Evolutionary conservation across 2,113 vertebrate genomes (phyloP), one percentile per base, ranked within the genome.

Genomic region (Talpa occidentalis): DNA sequence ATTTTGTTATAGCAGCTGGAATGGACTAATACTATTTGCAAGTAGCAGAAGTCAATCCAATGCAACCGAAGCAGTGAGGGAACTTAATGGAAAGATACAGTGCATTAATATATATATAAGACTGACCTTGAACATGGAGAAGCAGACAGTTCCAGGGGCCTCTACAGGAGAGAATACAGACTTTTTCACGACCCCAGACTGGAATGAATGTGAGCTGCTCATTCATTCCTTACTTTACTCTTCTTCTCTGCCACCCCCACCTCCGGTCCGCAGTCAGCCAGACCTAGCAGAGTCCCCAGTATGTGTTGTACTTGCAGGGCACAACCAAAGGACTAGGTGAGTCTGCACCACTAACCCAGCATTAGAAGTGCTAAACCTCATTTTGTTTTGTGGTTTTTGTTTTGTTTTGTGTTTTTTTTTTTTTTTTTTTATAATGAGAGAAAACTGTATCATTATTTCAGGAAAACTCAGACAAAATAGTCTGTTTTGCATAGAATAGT

Each of bases 241-340:
- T 37, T n/a, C 35, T 88, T n/a, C n/a, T n/a, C 37, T 4, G 54
- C 10, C 15, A 47, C 24, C 22, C 19, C 21, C 24, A 21, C 5
- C 15, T 22, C 22, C 72, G 21, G 15, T 8, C 22, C 21, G 37
- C 12, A 1, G 28, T 66, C 47, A 62, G 42, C 56, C 60, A 3
- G 37, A 17, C 44, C 4, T 32, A n/a, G 40, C 3, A 2, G 6
- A 3, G 3, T 15, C 42, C 30, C 11, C 22, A 1, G 3, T 4
- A 17, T n/a, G 35, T 11, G 0, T 54, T 21, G 42, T 54, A 26
- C 54, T 10, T 42, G 1, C 2, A 40, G 40, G 1, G 10, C 28
- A n/a, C 12, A 21, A 10, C 16, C 19, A 14, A 60, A 15, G 37
- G 28, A 17, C 8, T 12, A 2, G 0, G 4, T 28, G 21, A 35